Percentiles rank a stretch among this genome's conserved stretches.
Evolutionary conservation across 2,113 vertebrate genomes (phyloP).

Genomic region (Caranx ignobilis): DNA sequence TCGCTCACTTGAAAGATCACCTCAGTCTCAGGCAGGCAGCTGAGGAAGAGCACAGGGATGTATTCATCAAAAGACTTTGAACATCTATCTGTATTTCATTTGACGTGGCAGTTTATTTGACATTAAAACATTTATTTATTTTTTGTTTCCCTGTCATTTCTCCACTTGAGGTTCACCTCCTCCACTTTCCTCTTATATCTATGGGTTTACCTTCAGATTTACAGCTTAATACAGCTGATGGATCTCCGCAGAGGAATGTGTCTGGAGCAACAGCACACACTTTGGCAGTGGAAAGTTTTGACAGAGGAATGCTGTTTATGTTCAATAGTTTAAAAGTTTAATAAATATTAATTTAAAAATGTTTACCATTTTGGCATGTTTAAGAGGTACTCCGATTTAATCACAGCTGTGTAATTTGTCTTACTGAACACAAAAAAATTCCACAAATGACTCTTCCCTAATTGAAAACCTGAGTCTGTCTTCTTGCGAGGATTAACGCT

Average conservation of each 20-base stretch:
- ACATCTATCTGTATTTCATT: constrained; percentile 4
- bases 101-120: constrained; percentile 26
- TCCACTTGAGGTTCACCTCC: not conserved
- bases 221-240: constrained; percentile 15
- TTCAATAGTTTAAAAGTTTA: constrained; percentile 67
- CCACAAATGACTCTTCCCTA: constrained; percentile 51
- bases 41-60: not conserved
- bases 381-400: constrained; percentile 43
- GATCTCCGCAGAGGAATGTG: constrained; percentile 46
- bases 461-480: constrained; percentile 56
- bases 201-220: constrained; percentile 17
- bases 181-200: constrained; percentile 12
- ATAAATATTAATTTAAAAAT: constrained; percentile 75
- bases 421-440: constrained; percentile 35
- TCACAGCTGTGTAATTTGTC: constrained; percentile 47
- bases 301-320: constrained; percentile 69
- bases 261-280: constrained; percentile 39
- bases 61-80: constrained; percentile 9
- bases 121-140: constrained; percentile 8
- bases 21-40: not conserved
- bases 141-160: not conserved
- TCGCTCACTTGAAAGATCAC: not conserved
- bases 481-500: constrained; percentile 64
- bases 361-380: constrained; percentile 56
- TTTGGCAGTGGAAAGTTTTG: constrained; percentile 56